Evolutionary conservation across 2,797 vertebrate species (phyloP).

Genomic region (Nothura maculosa): DNA sequence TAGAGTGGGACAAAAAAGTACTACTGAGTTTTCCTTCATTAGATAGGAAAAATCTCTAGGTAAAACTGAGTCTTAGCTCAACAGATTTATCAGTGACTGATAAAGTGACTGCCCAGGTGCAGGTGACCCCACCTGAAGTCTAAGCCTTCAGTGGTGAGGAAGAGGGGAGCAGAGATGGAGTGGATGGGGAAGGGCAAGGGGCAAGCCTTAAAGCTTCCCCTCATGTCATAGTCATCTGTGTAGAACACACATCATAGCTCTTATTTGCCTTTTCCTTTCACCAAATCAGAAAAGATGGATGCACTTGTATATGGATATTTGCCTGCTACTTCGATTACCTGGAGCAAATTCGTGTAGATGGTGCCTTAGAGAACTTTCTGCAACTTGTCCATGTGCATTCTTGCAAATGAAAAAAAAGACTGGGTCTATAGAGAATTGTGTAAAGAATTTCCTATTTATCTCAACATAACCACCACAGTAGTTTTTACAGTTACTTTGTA

Average conservation of each 20-base stretch:
- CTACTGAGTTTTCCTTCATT: neutral
- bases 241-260: neutral
- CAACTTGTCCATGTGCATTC: neutral
- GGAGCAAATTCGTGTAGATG: neutral
- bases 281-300: fast-evolving
- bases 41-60: neutral
- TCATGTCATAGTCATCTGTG: no score
- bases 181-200: no score
- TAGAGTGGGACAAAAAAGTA: neutral
- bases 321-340: neutral
- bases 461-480: slow-evolving; percentile 32
- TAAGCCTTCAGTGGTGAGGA: neutral
- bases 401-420: slow-evolving; percentile 7
- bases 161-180: neutral
- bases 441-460: slow-evolving; percentile 54
- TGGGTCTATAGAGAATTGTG: neutral
- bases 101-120: neutral
- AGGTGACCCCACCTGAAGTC: neutral
- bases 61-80: neutral
- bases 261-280: neutral
- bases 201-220: no score
- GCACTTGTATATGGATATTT: neutral
- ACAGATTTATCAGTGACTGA: neutral
- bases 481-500: slow-evolving; percentile 43
- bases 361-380: neutral